Conservation (phyloP, 2,113 vertebrate species). For the Chauna torquata region DNA sequence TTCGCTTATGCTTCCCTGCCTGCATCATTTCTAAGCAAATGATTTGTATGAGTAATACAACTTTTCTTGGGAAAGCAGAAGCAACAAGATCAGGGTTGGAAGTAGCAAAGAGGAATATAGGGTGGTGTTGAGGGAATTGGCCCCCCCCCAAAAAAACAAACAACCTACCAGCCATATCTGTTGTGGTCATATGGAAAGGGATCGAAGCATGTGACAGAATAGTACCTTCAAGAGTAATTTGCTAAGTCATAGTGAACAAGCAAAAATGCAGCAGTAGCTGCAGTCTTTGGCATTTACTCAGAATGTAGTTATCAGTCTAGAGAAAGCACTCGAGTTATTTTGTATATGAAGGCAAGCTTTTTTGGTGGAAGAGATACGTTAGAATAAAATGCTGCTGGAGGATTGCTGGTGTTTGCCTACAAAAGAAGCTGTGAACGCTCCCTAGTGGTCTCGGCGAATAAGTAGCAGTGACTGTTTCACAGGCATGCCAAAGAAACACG, state of each 20-base stretch:
- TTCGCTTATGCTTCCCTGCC: not conserved
- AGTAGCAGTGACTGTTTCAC: not conserved
- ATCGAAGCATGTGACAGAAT: conserved; percentile 26
- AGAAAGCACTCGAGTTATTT: not conserved
- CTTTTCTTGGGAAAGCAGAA: not conserved
- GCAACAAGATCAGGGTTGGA: not conserved
- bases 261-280: conserved; percentile 7
- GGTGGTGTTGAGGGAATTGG: not conserved
- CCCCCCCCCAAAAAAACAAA: no score
- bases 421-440: conserved; percentile 49
- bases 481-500: rapidly evolving
- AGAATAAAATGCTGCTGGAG: not conserved
- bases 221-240: conserved; percentile 16
- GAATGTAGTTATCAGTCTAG: not conserved
- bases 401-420: not conserved
- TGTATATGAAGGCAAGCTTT: not conserved
- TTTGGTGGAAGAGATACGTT: not conserved
- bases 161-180: not conserved
- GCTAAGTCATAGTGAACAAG: conserved; percentile 64
- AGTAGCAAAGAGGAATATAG: not conserved
- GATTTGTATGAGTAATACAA: not conserved
- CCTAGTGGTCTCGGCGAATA: conserved; percentile 44
- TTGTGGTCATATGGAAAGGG: not conserved
- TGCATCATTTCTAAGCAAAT: not conserved
- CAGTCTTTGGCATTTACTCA: conserved; percentile 16